Base-by-base conservation (phyloP, 2,113 vertebrate genomes). In the Scortum barcoo region DNA sequence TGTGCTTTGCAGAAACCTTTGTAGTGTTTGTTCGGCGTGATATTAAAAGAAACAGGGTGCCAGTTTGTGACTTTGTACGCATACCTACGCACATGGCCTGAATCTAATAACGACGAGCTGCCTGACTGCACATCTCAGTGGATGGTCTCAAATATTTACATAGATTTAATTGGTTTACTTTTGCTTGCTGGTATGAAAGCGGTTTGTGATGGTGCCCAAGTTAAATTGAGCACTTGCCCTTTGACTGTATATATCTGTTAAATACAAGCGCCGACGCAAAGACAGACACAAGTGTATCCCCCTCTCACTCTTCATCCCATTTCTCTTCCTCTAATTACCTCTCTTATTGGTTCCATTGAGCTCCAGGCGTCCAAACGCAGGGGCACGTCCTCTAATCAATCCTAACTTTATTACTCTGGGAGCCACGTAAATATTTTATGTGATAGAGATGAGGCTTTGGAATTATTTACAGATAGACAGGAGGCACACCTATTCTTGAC, bases 351-450 rank as follows among this genome's bases (percentile, higher is more conserved):
- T 87, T 93, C 67, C 56, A 67, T 86, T 78, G 48, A 4, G 44
- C 91, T 86, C 44, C 63, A 58, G 87, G 88, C 86, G 0, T 85
- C 80, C 80, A 38, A 80, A 90, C 28, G 57, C 38, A 54, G 48
- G 78, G 81, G 22, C 80, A 51, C 61, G 53, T 89, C 83, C 70
- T 89, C 68, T 80, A 91, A 93, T 93, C 93, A 90, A 83, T 93
- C 78, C 87, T 58, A 86, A 89, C 87, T 91, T 90, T 90, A 92
- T 92, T 90, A 89, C 89, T 87, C 71, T 40, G 61, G 60, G 67
- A 90, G 67, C 58, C 63, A 83, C 86, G 87, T 90, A 76, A 92
- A 93, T 93, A 90, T 90, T 93, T 92, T 38, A 91, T 90, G 85
- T 71, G 73, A 69, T 83, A 75, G 76, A 87, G 76, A 89, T 68